These are phyloP conservation scores for Musca domestica DNA, from an alignment of 1,140 invertebrate species.

Conservation along the genomic window DNA sequence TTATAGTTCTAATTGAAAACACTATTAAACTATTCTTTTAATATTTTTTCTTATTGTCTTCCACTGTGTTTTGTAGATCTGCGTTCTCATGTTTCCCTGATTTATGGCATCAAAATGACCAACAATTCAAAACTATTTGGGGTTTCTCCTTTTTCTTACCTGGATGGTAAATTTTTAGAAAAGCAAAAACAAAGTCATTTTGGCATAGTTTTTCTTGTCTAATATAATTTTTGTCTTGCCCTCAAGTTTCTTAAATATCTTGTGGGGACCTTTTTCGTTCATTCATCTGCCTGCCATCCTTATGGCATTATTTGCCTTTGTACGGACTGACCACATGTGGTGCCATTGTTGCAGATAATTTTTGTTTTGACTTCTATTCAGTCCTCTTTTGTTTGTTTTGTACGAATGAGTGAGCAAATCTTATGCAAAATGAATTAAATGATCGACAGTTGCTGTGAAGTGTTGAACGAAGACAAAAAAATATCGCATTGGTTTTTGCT, in stretches of 20 bases:
- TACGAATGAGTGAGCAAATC: not conserved
- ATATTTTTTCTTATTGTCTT: not conserved
- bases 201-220: not conserved
- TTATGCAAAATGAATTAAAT: slow-evolving; percentile 7
- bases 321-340: not conserved
- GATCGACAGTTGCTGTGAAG: no score
- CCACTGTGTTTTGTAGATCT: not conserved
- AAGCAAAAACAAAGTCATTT: not conserved
- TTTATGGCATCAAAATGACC: slow-evolving; percentile 15
- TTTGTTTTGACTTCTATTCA: slow-evolving; percentile 15
- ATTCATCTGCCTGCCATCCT: not conserved
- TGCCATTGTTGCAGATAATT: not conserved
- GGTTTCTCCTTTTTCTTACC: not conserved
- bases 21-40: no score
- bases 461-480: no score
- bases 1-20: no score
- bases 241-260: not conserved
- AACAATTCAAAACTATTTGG: not conserved
- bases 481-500: no score
- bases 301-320: not conserved
- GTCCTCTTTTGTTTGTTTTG: no score
- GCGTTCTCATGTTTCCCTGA: not conserved
- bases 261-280: not conserved
- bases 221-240: slow-evolving; percentile 5
- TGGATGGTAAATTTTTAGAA: not conserved